A percentile compares a stretch with the other conserved stretches of the same genome.
Evolutionary conservation across 2,113 vertebrate species (phyloP).

Genomic region (Daubentonia madagascariensis): DNA sequence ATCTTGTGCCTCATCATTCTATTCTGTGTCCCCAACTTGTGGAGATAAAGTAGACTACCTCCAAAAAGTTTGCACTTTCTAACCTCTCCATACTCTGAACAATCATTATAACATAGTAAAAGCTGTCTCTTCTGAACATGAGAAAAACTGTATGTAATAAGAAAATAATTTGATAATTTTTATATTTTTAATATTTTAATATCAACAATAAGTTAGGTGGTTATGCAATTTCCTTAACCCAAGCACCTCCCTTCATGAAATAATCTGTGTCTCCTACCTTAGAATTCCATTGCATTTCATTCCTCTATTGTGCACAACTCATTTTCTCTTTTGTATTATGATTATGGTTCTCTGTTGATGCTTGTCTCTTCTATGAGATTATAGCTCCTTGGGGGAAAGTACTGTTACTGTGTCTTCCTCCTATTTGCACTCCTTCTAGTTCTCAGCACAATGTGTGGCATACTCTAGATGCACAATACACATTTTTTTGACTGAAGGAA

Average conservation of each 20-base stretch:
- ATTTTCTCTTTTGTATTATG: background rate
- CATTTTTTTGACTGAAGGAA: constrained; percentile 42
- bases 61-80: background rate
- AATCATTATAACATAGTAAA: background rate
- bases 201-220: constrained; percentile 34
- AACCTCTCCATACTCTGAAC: background rate
- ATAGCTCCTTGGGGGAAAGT: background rate
- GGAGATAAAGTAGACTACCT: background rate
- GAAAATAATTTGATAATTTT: background rate
- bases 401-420: background rate
- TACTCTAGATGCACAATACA: background rate
- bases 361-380: background rate
- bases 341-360: background rate
- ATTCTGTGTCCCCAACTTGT: background rate
- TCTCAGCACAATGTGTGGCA: background rate
- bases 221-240: constrained; percentile 9
- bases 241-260: background rate
- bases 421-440: background rate
- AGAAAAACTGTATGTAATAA: background rate
- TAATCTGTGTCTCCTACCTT: background rate
- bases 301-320: background rate
- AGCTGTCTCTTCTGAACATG: background rate
- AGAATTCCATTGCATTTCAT: background rate
- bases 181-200: background rate
- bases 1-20: background rate